A percentile compares a stretch with the other conserved stretches of the same genome.
Evolutionary conservation across 2,113 vertebrate species (phyloP).

Genomic region (Lathamus discolor): DNA sequence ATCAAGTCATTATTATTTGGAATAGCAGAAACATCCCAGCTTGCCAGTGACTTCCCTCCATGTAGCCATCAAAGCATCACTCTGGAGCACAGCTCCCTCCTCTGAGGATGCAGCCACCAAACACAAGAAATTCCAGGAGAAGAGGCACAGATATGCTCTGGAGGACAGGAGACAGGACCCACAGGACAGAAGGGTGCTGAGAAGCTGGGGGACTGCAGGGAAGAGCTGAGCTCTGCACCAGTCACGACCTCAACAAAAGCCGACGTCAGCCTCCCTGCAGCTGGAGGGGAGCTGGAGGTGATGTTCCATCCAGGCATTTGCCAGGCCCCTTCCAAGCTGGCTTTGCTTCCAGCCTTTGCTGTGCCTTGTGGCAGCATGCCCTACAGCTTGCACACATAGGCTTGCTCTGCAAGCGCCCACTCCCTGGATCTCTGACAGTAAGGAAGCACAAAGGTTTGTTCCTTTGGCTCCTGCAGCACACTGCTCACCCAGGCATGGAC

Average conservation of each 20-base stretch:
- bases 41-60: not conserved
- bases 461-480: not conserved
- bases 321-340: not conserved
- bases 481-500: not conserved
- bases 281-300: not conserved
- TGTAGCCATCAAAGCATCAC: not conserved
- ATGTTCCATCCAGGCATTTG: not conserved
- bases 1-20: not conserved
- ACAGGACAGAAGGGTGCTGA: not conserved
- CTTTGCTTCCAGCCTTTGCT: not conserved
- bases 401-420: not conserved
- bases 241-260: rapidly evolving
- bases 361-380: no score
- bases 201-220: not conserved
- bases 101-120: not conserved
- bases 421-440: not conserved
- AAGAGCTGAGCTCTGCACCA: not conserved
- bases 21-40: not conserved
- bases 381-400: not conserved
- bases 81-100: not conserved
- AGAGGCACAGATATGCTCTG: not conserved
- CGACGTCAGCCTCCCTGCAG: not conserved
- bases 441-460: not conserved
- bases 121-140: not conserved
- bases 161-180: not conserved